These are phyloP conservation scores for Pycnomerus fuliginosus DNA, from an alignment of 2,888 invertebrate species.

Conservation along the genomic window DNA sequence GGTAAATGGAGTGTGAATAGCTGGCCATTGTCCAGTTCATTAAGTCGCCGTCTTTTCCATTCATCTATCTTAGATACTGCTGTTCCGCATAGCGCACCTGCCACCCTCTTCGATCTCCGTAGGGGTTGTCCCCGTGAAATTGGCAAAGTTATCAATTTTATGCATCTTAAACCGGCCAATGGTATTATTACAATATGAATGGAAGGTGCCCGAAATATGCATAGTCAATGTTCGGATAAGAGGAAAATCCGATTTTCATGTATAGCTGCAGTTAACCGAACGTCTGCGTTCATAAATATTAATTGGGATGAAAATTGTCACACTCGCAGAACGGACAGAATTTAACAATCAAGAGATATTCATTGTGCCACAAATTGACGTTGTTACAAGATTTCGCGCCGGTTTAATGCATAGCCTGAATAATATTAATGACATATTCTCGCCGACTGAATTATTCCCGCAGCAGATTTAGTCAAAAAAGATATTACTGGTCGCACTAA, in stretches of 20 bases:
- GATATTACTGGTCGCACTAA: too few species aligned
- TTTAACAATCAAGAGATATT: slow-evolving; percentile 23
- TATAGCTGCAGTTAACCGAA: slow-evolving; percentile 22
- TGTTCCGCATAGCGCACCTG: slow-evolving; percentile 30
- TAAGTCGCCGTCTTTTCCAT: slow-evolving; percentile 45
- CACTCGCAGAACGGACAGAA: slow-evolving; percentile 18
- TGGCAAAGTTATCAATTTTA: slow-evolving; percentile 48
- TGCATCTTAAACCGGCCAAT: slow-evolving; percentile 45
- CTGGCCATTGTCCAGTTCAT: slow-evolving; percentile 50
- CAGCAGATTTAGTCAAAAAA: too few species aligned
- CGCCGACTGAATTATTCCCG: slow-evolving; percentile 6
- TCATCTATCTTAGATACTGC: slow-evolving; percentile 32
- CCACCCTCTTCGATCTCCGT: slow-evolving; percentile 19
- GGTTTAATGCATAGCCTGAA: slow-evolving; percentile 26
- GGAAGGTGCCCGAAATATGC: slow-evolving; percentile 38
- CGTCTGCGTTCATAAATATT: slow-evolving; percentile 27
- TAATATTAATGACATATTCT: slow-evolving; percentile 27
- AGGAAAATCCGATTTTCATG: slow-evolving; percentile 31
- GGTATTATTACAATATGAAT: slow-evolving; percentile 46
- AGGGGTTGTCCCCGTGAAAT: slow-evolving; percentile 39
- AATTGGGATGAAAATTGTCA: slow-evolving; percentile 25
- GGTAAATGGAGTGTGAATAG: slow-evolving; percentile 46
- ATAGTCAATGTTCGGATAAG: slow-evolving; percentile 32
- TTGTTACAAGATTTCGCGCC: slow-evolving; percentile 22
- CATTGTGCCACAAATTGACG: slow-evolving; percentile 27